phyloP scores from a whole-genome alignment of 2,797 vertebrate genomes.

The Enteromius viviparus region DNA sequence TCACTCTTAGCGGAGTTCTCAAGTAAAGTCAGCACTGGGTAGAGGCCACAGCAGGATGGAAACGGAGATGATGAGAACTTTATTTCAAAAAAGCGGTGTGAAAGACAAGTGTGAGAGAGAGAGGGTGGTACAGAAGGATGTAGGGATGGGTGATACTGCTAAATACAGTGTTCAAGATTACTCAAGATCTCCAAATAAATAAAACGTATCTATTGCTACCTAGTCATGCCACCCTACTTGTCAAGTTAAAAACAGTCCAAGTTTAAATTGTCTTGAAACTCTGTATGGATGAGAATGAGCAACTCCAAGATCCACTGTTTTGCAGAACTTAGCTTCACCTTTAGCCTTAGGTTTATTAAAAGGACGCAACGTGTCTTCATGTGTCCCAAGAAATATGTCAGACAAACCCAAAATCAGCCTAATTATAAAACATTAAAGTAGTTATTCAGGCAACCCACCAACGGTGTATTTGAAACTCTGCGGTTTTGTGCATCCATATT shows the following conservation, averaged over 20 bases:
- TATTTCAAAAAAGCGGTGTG: constrained; percentile 21
- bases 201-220: too few species aligned
- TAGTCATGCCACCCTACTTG: not conserved
- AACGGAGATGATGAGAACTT: constrained; percentile 15
- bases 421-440: not conserved
- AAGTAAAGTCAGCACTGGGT: constrained; percentile 22
- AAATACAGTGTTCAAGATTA: not conserved
- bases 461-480: not conserved
- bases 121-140: not conserved
- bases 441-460: not conserved
- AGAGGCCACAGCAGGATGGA: constrained; percentile 37
- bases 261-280: not conserved
- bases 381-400: not conserved
- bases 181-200: not conserved
- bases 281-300: not conserved
- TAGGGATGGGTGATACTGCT: not conserved
- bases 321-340: not conserved
- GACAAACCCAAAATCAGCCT: not conserved
- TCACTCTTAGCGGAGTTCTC: constrained; percentile 4
- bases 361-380: too few species aligned
- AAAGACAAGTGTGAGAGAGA: not conserved
- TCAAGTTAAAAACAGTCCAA: not conserved
- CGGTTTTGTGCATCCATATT: not conserved
- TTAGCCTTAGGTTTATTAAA: not conserved
- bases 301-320: not conserved